Conservation (phyloP, 2,888 invertebrate species). For the Chromoteleia sp. region DNA sequence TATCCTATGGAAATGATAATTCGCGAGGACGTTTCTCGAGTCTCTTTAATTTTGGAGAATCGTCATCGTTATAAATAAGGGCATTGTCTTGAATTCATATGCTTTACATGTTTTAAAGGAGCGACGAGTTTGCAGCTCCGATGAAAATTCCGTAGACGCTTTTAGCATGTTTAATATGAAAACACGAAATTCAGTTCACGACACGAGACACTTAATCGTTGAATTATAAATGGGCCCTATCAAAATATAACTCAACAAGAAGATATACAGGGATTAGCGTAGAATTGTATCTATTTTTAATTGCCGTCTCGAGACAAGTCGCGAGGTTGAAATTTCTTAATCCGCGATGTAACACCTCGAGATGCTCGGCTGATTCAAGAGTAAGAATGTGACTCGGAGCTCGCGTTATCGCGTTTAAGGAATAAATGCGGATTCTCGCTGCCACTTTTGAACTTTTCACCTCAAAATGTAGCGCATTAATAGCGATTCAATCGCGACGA, state of each 20-base stretch:
- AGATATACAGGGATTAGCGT: slow-evolving; percentile 57
- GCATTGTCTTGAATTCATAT: slow-evolving; percentile 60
- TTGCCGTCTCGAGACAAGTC: slow-evolving; percentile 43
- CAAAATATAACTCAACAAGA: slow-evolving; percentile 68
- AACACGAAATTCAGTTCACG: slow-evolving; percentile 67
- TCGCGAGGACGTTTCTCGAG: slow-evolving; percentile 19
- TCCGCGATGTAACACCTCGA: slow-evolving; percentile 18
- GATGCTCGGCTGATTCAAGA: slow-evolving; percentile 15
- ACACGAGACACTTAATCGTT: slow-evolving; percentile 68
- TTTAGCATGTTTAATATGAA: slow-evolving; percentile 70
- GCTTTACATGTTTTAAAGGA: slow-evolving; percentile 61
- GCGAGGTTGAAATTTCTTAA: slow-evolving; percentile 43
- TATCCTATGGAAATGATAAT: slow-evolving; percentile 29
- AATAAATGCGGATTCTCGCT: slow-evolving; percentile 28
- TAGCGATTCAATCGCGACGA: not conserved
- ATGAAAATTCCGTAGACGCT: slow-evolving; percentile 70
- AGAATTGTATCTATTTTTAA: slow-evolving; percentile 63
- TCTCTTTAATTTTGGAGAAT: slow-evolving; percentile 46
- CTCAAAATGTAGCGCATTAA: slow-evolving; percentile 17
- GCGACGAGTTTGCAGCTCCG: slow-evolving; percentile 43
- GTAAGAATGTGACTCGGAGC: slow-evolving; percentile 16
- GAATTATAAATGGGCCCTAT: slow-evolving; percentile 66
- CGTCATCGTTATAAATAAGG: slow-evolving; percentile 65
- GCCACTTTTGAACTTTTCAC: slow-evolving; percentile 38
- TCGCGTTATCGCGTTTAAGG: slow-evolving; percentile 1